Percentiles rank a stretch among this genome's conserved stretches.
Evolutionary conservation across 2,113 vertebrate genomes (phyloP).

Genomic region (Crotalus horridus): DNA sequence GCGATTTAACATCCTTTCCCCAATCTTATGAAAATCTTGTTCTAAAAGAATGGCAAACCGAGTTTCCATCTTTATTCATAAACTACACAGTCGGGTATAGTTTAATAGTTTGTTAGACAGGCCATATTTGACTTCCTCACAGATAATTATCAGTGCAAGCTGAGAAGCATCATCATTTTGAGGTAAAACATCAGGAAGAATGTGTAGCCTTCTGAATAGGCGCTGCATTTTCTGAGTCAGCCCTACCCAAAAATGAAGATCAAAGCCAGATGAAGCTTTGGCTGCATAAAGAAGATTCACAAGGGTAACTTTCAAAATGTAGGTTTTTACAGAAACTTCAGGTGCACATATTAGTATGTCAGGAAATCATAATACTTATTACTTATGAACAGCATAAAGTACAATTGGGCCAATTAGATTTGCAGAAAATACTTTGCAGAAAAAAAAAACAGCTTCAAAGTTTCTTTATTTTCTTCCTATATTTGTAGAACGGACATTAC

Average conservation of each 20-base stretch:
- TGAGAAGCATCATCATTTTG: background rate
- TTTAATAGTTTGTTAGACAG: too few species aligned
- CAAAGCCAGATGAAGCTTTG: background rate
- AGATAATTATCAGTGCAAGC: background rate
- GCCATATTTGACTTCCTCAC: background rate
- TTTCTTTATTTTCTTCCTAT: background rate
- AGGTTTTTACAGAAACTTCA: background rate
- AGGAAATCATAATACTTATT: background rate
- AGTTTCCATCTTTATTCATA: background rate
- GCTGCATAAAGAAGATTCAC: background rate
- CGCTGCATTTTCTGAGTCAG: background rate
- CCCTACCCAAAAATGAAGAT: background rate
- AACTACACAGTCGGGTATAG: background rate
- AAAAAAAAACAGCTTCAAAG: background rate
- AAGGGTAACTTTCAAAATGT: background rate
- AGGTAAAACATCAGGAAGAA: too few species aligned
- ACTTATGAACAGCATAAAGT: background rate
- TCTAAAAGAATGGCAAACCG: background rate
- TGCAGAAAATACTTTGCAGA: background rate
- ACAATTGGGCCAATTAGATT: background rate
- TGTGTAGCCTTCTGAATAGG: background rate
- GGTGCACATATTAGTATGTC: background rate
- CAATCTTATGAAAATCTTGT: background rate
- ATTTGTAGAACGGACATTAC: slow-evolving; percentile 1
- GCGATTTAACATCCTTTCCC: background rate